Base-by-base conservation (phyloP, 2,113 vertebrate species). In the Chionodraco myersi region DNA sequence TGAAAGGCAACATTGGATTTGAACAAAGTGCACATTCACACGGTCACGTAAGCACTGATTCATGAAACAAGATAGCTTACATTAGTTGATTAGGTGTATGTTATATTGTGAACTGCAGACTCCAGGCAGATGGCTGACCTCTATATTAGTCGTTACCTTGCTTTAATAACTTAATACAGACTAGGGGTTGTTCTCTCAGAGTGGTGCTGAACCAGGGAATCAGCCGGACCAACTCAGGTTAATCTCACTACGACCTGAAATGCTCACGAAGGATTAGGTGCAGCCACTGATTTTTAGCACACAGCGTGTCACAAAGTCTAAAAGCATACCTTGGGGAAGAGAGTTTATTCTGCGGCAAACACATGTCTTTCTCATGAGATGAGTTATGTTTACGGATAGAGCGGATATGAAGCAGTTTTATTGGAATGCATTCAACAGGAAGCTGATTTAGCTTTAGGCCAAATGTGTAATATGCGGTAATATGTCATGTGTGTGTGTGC, bases 161-260 rank as follows among this genome's bases (percentile, higher is more conserved):
- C 56, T 73, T 56, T 86, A 84, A 82, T 85, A 84, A 75, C 56
- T 92, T 84, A 47, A 87, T 59, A 70, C 68, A 68, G 74, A 82
- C 64, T 64, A 62, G 75, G 59, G 77, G 45, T 76, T 88, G 81
- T 79, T 86, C 76, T 82, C 68, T 73, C 68, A 65, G 41, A 82
- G 65, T 51, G 49, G 69, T 84, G 67, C 60, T 58, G 77, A 79
- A 84, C 71, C 61, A 80, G 68, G 84, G 89, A 91, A 86, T 92
- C 86, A 91, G 86, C 56, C 66, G 59, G 91, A 94, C 92, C 94
- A 93, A 89, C 82, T 92, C 85, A 93, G 94, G 93, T 93, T 95
- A 95, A 95, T 93, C 92, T 87, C 64, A 53, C 75, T 30, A 52
- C 49, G 83, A 86, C 94, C 92, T 89, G 75, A 90, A 80, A 88